These are phyloP conservation scores for Eudasyphora cyanicolor DNA, from an alignment of 2,888 invertebrate species.

Conservation along the genomic window DNA sequence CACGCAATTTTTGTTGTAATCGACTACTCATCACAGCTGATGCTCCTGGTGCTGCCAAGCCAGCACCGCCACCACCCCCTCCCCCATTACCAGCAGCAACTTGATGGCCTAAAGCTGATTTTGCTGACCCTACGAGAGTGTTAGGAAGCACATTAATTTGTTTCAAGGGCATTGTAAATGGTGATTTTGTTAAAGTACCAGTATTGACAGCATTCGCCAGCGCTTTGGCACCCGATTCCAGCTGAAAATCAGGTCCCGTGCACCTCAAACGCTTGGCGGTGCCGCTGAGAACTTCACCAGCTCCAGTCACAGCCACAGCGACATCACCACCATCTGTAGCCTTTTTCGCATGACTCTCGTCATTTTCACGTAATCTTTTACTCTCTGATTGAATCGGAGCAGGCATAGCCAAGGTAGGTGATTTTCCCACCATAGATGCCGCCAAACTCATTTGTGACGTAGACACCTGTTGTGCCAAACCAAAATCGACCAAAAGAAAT, in stretches of 20 bases:
- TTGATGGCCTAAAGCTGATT: constrained; percentile 34
- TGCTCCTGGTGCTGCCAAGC: constrained; percentile 64
- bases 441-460: constrained; percentile 56
- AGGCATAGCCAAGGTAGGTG: constrained; percentile 34
- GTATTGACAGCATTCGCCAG: constrained; percentile 50
- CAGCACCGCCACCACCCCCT: constrained; percentile 4
- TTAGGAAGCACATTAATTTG: constrained; percentile 75
- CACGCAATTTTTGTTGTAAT: constrained; percentile 68
- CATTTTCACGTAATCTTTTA: constrained; percentile 70
- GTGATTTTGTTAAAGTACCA: constrained; percentile 63
- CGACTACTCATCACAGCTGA: constrained; percentile 68
- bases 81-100: constrained; percentile 2
- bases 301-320: constrained; percentile 54
- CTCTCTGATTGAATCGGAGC: constrained; percentile 52
- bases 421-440: constrained; percentile 35
- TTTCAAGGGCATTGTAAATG: constrained; percentile 78
- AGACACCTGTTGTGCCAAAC: constrained; percentile 86
- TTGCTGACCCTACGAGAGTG: constrained; percentile 50
- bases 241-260: constrained; percentile 61
- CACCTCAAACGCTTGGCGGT: constrained; percentile 73
- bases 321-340: constrained; percentile 30
- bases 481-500: constrained; percentile 93
- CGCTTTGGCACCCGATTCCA: constrained; percentile 44
- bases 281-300: constrained; percentile 64
- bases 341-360: constrained; percentile 50